These are phyloP conservation scores for Chiloscyllium punctatum DNA, from an alignment of 2,797 vertebrate genomes.

Conservation along the genomic window DNA sequence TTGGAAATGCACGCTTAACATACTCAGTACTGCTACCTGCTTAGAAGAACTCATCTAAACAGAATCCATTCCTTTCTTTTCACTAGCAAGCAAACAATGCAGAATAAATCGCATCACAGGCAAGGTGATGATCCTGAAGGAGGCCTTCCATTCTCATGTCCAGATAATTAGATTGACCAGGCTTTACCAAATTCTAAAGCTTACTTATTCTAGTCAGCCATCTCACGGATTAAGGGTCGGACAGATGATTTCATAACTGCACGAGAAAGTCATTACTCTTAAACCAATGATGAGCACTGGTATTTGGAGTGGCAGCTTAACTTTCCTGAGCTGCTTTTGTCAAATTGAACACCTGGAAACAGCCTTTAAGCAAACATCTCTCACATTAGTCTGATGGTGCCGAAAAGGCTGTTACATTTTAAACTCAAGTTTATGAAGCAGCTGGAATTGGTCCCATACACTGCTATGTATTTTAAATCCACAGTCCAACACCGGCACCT, in stretches of 20 bases:
- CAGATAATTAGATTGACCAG: conserved; percentile 47
- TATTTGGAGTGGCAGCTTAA: conserved; percentile 12
- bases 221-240: conserved; percentile 45
- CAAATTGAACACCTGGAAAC: conserved; percentile 21
- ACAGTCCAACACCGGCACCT: no score
- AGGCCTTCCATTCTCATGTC: conserved; percentile 47
- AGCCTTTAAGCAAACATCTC: not conserved
- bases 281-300: conserved; percentile 13
- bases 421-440: not conserved
- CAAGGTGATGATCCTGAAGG: conserved; percentile 52
- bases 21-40: conserved; percentile 47
- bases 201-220: conserved; percentile 44
- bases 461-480: not conserved
- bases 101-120: conserved; percentile 55
- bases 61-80: conserved; percentile 47
- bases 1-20: conserved; percentile 41
- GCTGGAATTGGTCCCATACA: not conserved
- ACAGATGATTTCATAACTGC: conserved; percentile 38
- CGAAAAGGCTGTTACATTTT: not conserved
- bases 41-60: conserved; percentile 52
- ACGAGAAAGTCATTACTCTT: conserved; percentile 40
- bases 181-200: conserved; percentile 40
- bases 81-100: conserved; percentile 52
- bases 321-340: not conserved
- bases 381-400: not conserved